Conservation (phyloP, 2,113 vertebrate species). For the Pterophyllum scalare region DNA sequence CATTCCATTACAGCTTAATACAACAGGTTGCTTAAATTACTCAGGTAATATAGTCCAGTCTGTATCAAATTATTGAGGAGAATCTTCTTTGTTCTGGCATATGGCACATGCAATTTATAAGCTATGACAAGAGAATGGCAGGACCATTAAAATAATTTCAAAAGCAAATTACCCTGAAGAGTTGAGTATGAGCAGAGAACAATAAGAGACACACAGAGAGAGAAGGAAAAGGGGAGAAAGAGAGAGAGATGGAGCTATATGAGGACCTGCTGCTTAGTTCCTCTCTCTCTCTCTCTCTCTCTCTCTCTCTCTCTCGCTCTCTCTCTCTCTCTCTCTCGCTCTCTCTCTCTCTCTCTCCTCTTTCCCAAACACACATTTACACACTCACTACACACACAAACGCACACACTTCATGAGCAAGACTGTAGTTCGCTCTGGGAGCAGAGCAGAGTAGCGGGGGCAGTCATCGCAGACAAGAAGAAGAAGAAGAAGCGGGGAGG, state of each 20-base stretch:
- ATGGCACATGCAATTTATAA: slow-evolving; percentile 14
- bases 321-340: slow-evolving; percentile 22
- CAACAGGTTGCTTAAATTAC: slow-evolving; percentile 26
- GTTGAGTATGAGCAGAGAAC: neutral
- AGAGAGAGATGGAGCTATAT: slow-evolving; percentile 11
- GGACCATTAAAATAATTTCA: slow-evolving; percentile 46
- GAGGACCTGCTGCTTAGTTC: slow-evolving; percentile 1
- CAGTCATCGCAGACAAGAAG: slow-evolving; percentile 14
- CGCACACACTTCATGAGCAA: slow-evolving; percentile 29
- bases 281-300: slow-evolving; percentile 14
- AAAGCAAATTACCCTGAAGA: slow-evolving; percentile 39
- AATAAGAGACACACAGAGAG: slow-evolving; percentile 4
- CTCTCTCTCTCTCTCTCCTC: slow-evolving; percentile 18
- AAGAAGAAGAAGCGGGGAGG: slow-evolving; percentile 37
- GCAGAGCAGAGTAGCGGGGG: slow-evolving; percentile 24
- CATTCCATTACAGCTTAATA: slow-evolving; percentile 26
- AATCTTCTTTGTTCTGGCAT: slow-evolving; percentile 8
- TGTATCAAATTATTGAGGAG: slow-evolving; percentile 16
- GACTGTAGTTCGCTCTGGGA: slow-evolving; percentile 28
- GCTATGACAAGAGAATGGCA: slow-evolving; percentile 21
- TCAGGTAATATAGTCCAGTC: neutral
- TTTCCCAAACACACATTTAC: slow-evolving; percentile 35
- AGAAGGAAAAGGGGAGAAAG: neutral
- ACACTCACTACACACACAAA: slow-evolving; percentile 19
- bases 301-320: slow-evolving; percentile 26